Evolutionary conservation across 2,797 vertebrate genomes (phyloP), one percentile per base, ranked within the genome.

Genomic region (Florisuga fusca): DNA sequence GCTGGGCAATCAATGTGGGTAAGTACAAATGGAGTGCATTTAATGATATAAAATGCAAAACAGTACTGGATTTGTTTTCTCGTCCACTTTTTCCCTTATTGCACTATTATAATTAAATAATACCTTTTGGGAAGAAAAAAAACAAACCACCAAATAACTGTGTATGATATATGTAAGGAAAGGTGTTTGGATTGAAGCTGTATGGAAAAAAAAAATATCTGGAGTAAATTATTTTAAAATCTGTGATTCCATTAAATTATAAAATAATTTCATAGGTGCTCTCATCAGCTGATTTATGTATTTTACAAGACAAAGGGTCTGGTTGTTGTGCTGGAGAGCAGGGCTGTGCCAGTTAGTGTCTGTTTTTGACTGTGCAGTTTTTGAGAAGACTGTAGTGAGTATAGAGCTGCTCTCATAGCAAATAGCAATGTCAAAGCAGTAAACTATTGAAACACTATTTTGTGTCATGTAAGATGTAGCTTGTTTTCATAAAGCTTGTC

Each of bases 1-100:
- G 99, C 96, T 99, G 99, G 99, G 99, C 99, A 27, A 98, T 99
- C 96, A 99, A 99, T 13, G 97, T 99, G n/a, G 99, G 99, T 99
- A 96, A 98, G 99, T 99, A 90, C n/a, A 63, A 69, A 41, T 31
- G 12, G 27, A 48, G 45, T 29, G 14, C 17, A 3, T 46, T 45
- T n/a, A n/a, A 15, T 54, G 27, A 10, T 20, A 17, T 18, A 54
- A 53, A 33, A 20, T 12, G 7, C 12, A 33, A 31, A 13, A 38
- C 20, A 48, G n/a, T 48, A 38, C 27, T 38, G 29, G 11, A 14
- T 75, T 75, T 34, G 3, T 74, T 71, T 74, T 36, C 17, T 69
- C 6, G 27, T 71, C 21, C 5, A 8, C 18, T 73, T 3, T 71
- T 16, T 38, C 10, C 15, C 0, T 0, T 57, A 9, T 29, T 75